A percentile compares a stretch with the other conserved stretches of the same genome.
These are phyloP conservation scores for Umimayanthus chanpuru DNA, from an alignment of 92 coral and sea anemone species.

Conservation along the genomic window DNA sequence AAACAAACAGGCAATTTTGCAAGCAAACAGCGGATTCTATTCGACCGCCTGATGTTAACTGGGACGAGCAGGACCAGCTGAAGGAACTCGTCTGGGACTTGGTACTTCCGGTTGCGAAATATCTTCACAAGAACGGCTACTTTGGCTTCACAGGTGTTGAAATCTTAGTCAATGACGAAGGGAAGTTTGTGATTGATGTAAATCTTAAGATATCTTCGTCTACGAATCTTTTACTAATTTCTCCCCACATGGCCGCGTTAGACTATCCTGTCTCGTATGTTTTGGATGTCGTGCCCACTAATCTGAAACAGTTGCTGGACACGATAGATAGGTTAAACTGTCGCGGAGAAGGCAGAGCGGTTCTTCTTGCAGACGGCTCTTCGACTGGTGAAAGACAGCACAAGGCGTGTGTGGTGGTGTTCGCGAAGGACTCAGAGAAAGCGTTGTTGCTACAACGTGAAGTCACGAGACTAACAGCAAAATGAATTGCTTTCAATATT, in stretches of 20 bases:
- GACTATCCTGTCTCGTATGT: conserved; percentile 60
- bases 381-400: conserved; percentile 48
- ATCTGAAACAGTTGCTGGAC: conserved; percentile 45
- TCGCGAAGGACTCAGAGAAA: conserved; percentile 52
- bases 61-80: conserved; percentile 73
- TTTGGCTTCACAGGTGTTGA: conserved; percentile 80
- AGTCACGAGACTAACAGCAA: conserved; percentile 16
- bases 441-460: conserved; percentile 52
- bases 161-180: conserved; percentile 66
- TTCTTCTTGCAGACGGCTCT: conserved; percentile 59
- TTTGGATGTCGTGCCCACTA: conserved; percentile 42
- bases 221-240: conserved; percentile 68
- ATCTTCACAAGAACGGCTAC: conserved; percentile 76
- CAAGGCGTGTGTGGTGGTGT: conserved; percentile 65
- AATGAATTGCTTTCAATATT: background rate
- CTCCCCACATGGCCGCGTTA: conserved; percentile 76
- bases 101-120: conserved; percentile 68
- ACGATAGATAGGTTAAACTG: conserved; percentile 51
- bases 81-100: conserved; percentile 55
- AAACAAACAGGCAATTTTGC: conserved; percentile 58
- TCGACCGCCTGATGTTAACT: conserved; percentile 64
- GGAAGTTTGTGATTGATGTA: conserved; percentile 74
- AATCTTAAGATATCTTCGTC: conserved; percentile 72
- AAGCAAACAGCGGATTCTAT: conserved; percentile 42
- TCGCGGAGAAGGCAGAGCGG: conserved; percentile 46